Evolutionary conservation across 2,113 vertebrate species (phyloP), one percentile per base, ranked within the genome.

Genomic region (Condylura cristata): DNA sequence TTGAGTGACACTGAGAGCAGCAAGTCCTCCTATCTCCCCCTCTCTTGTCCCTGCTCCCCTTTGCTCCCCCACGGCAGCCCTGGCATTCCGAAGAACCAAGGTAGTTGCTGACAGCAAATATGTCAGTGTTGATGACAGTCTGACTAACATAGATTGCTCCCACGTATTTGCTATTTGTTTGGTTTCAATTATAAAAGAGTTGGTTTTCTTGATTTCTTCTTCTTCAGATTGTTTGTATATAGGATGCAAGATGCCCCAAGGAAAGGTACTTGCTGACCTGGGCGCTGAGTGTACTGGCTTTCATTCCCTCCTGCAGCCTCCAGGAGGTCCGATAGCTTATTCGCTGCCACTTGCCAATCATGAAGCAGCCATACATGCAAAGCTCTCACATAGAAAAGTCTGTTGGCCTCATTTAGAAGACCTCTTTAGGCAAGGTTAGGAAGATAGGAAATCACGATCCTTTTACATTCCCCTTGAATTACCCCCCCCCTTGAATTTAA

Each of bases 261-360:
- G 61, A 65, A 88, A 56, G 90, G 28, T 70, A 63, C 53, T 78
- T 96, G 86, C 56, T 93, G 81, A n/a, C 74, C 22, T 68, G 85
- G 37, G 82, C 34, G 93, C 83, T 95, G 66, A 46, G 39, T 34
- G 32, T 58, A 91, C 58, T 84, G 86, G 58, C 48, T 86, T 87
- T 16, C 92, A 86, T 28, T 65, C 60, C 66, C 30, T 56, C 26
- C 22, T 97, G 60, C 39, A 71, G 70, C 79, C 79, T 92, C 65
- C 84, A 87, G n/a, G 26, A 87, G n/a, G 86, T 76, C 88, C 81
- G 86, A 87, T 93, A 58, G 90, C 87, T 34, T 51, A 2, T 37
- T 96, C 16, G 53, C 46, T 22, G 94, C 95, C 75, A 7, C 3
- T 91, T 94, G 63, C 14, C 39, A 93, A 39, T 79, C 41, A 32